Percentiles rank a stretch among this genome's conserved stretches.
These are phyloP conservation scores for Pentalonia nigronervosa DNA, from an alignment of 1,140 invertebrate species.

Conservation along the genomic window DNA sequence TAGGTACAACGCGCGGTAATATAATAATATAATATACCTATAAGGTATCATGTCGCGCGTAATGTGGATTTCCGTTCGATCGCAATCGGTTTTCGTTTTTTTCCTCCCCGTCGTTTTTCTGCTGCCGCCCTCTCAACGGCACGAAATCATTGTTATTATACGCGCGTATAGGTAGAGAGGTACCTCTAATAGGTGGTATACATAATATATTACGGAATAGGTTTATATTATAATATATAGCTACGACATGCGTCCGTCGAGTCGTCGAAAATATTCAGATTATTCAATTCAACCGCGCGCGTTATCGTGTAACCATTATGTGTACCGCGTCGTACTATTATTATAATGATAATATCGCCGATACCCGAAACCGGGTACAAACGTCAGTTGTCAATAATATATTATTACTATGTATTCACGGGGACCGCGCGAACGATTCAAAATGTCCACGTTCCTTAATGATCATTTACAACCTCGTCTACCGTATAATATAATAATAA, in stretches of 20 bases:
- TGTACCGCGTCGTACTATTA: background rate
- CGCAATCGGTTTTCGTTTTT: background rate
- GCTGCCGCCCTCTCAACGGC: background rate
- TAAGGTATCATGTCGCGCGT: background rate
- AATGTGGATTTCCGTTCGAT: slow-evolving; percentile 10
- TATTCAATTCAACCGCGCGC: background rate
- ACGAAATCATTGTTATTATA: too few relatives aligned
- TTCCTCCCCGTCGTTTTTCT: background rate
- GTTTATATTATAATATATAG: too few relatives aligned
- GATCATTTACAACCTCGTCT: background rate
- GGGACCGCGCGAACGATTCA: background rate
- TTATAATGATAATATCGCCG: background rate
- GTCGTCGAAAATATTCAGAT: too few relatives aligned
- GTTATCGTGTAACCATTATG: background rate
- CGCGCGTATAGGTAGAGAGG: too few relatives aligned
- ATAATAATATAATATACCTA: background rate
- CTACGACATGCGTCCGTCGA: background rate
- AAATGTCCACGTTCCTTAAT: background rate
- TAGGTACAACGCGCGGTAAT: background rate
- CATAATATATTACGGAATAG: background rate
- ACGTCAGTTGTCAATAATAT: background rate
- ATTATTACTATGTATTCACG: background rate
- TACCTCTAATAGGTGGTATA: background rate
- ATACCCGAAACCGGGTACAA: background rate
- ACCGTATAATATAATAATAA: background rate